Percentiles rank a stretch among this genome's conserved stretches.
Evolutionary conservation across 2,113 vertebrate genomes (phyloP).

Genomic region (Rutilus rutilus): DNA sequence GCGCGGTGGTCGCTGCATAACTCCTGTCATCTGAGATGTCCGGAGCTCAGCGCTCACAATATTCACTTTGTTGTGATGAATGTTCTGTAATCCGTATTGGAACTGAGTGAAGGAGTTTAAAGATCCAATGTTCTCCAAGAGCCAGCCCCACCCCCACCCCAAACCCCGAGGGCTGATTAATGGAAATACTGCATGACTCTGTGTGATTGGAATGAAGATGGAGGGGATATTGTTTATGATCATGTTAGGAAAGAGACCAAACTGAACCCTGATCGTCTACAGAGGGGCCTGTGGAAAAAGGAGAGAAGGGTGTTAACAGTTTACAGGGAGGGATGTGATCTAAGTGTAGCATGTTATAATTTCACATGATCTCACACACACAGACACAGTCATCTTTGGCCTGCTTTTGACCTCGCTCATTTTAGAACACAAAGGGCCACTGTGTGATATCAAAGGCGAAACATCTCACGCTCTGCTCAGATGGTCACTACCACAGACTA

Average conservation of each 20-base stretch:
- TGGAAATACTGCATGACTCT: conserved; percentile 21
- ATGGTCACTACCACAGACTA: conserved; percentile 51
- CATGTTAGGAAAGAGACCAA: conserved; percentile 8
- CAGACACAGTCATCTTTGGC: conserved; percentile 31
- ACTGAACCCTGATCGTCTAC: not conserved
- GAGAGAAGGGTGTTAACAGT: not conserved
- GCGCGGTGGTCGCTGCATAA: conserved; percentile 27
- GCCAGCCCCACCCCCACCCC: not conserved
- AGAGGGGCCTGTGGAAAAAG: not conserved
- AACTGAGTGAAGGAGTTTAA: conserved; percentile 15
- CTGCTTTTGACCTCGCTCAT: conserved; percentile 30
- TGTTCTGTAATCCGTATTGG: not conserved
- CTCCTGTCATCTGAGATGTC: conserved; percentile 26
- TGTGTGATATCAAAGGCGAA: conserved; percentile 47
- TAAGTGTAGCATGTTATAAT: conserved; percentile 27
- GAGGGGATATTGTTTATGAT: conserved; percentile 43
- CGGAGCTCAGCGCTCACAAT: conserved; percentile 30
- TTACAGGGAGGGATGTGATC: conserved; percentile 20
- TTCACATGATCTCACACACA: conserved; percentile 36
- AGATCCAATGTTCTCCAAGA: conserved; percentile 16
- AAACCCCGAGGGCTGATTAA: conserved; percentile 21
- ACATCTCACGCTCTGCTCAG: conserved; percentile 51
- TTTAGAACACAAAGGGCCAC: conserved; percentile 37
- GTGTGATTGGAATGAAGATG: conserved; percentile 24
- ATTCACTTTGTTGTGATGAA: conserved; percentile 36